Conservation (phyloP, 1,140 invertebrate species). For the Zaprionus davidi region DNA sequence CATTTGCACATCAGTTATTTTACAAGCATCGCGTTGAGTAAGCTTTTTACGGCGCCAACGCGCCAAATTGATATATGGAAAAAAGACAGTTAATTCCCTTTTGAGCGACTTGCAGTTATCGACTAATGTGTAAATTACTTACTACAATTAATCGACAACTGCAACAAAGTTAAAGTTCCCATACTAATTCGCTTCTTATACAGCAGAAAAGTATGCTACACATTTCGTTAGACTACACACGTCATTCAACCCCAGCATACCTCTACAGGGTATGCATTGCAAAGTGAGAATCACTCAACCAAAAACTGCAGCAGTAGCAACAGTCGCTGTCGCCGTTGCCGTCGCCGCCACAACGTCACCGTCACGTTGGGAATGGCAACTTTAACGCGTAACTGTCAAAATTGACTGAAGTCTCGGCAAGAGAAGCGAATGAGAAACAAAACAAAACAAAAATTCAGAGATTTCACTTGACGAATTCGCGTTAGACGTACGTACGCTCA, state of each 20-base stretch:
- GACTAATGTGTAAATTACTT: neutral
- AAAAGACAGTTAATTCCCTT: neutral
- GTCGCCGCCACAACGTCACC: constrained; percentile 6
- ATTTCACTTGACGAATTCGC: constrained; percentile 63
- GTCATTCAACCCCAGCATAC: neutral
- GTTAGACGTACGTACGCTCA: constrained; percentile 37
- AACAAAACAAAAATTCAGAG: constrained; percentile 15
- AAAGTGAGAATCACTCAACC: constrained; percentile 43
- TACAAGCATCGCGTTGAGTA: constrained; percentile 51
- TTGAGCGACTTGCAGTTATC: neutral
- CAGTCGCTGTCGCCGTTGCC: neutral
- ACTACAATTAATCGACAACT: neutral
- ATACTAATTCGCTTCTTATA: no score
- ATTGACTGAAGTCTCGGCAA: neutral
- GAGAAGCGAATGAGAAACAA: neutral
- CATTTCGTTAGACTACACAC: neutral
- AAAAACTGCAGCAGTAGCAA: constrained; percentile 34
- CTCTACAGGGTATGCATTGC: neutral
- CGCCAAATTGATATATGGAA: constrained; percentile 28
- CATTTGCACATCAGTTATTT: constrained; percentile 70
- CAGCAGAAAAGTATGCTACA: neutral
- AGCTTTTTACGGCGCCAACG: constrained; percentile 42
- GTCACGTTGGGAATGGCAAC: neutral
- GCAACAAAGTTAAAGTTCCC: neutral
- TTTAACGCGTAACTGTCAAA: constrained; percentile 58